These are phyloP conservation scores for Anastrepha ludens DNA, from an alignment of 1,140 invertebrate genomes.

Conservation along the genomic window DNA sequence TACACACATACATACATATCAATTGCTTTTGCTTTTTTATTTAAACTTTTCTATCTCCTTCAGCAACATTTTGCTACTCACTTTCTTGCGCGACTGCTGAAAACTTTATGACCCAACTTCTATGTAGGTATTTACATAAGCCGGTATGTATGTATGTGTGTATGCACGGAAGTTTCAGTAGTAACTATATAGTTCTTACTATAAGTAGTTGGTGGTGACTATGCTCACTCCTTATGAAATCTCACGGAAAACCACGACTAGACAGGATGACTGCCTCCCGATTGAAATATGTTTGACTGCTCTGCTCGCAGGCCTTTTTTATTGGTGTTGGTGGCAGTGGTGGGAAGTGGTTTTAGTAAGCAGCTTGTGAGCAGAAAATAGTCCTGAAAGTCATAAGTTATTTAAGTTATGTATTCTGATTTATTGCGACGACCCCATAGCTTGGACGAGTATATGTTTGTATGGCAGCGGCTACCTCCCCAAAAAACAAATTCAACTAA, in stretches of 20 bases:
- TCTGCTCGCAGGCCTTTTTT: background rate
- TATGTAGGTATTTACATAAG: background rate
- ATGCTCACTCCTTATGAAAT: background rate
- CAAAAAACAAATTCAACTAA: background rate
- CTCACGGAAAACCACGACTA: slow-evolving; percentile 6
- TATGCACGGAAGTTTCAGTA: background rate
- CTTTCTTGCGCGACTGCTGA: background rate
- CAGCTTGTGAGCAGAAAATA: slow-evolving; percentile 6
- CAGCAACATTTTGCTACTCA: background rate
- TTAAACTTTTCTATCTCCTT: background rate
- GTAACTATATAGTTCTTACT: slow-evolving; percentile 8
- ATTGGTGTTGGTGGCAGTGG: background rate
- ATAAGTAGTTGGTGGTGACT: background rate
- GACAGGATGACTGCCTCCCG: slow-evolving; percentile 29
- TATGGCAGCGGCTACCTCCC: background rate
- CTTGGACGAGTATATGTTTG: background rate
- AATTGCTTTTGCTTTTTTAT: background rate
- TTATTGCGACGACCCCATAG: slow-evolving; percentile 39
- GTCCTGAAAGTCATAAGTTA: slow-evolving; percentile 49
- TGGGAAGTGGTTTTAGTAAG: background rate
- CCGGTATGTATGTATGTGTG: background rate
- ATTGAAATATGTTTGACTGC: slow-evolving; percentile 30
- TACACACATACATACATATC: slow-evolving; percentile 4
- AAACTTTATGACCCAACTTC: background rate
- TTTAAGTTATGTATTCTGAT: slow-evolving; percentile 55